Evolutionary conservation across 2,888 invertebrate genomes (phyloP).

Genomic region (Drosophila kuntzei): DNA sequence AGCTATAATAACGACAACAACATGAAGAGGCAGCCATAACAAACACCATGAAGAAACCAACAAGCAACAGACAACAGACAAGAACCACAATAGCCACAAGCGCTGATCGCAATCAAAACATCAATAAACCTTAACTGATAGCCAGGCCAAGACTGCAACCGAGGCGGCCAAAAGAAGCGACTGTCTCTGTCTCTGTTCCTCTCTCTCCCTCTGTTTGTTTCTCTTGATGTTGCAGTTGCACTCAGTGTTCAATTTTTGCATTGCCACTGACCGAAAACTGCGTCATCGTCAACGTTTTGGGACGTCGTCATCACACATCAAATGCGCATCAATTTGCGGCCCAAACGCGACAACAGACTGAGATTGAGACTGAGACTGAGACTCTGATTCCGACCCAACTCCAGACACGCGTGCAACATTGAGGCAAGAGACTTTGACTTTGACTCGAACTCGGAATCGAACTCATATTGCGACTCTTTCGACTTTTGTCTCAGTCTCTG

Average conservation of each 20-base stretch:
- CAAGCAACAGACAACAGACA: constrained; percentile 31
- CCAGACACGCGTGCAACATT: constrained; percentile 67
- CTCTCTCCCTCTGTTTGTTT: not conserved
- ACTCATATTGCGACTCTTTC: not conserved
- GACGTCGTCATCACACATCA: constrained; percentile 70
- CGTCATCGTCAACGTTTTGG: constrained; percentile 41
- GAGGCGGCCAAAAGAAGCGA: constrained; percentile 28
- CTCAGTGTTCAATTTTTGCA: constrained; percentile 50
- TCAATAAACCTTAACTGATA: constrained; percentile 81
- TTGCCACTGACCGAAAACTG: constrained; percentile 48
- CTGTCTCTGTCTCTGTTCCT: not conserved
- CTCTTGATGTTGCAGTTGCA: constrained; percentile 8
- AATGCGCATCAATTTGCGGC: constrained; percentile 74
- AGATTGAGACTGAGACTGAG: constrained; percentile 24
- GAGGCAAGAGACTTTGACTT: constrained; percentile 14
- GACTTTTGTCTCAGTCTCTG: not conserved
- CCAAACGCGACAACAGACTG: constrained; percentile 66
- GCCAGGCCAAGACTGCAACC: constrained; percentile 33
- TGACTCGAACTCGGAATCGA: not conserved
- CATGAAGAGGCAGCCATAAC: constrained; percentile 67
- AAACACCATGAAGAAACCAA: constrained; percentile 65
- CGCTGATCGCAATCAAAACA: constrained; percentile 79
- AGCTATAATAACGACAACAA: constrained; percentile 42
- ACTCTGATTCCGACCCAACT: not conserved
- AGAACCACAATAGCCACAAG: constrained; percentile 66